Percentiles rank a stretch among this genome's conserved stretches.
Conservation (phyloP, 2,113 vertebrate genomes). For the Notarius lentiginosus region DNA sequence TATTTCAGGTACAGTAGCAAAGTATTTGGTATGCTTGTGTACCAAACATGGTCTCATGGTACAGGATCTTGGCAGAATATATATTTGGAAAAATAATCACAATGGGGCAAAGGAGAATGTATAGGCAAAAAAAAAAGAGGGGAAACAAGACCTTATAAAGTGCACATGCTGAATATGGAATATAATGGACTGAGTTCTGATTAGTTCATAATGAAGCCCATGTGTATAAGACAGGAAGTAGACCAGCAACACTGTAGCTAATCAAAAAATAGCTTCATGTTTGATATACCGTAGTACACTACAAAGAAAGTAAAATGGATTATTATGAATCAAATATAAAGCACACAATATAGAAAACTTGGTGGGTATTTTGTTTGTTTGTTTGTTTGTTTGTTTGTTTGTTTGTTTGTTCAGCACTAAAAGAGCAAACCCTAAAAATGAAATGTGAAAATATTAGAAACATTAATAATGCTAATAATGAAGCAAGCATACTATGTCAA, state of each 20-base stretch:
- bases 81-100: too few relatives aligned
- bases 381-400: neutral
- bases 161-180: too few relatives aligned
- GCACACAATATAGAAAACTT: neutral
- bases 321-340: neutral
- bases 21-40: neutral
- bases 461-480: neutral
- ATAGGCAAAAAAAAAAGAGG: too few relatives aligned
- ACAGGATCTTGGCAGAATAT: neutral
- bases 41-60: neutral
- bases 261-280: too few relatives aligned
- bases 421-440: neutral
- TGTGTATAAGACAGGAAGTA: too few relatives aligned
- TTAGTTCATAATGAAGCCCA: too few relatives aligned
- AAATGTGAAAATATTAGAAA: neutral
- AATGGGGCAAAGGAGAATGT: too few relatives aligned
- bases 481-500: neutral
- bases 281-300: neutral
- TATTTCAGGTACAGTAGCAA: neutral
- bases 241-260: too few relatives aligned
- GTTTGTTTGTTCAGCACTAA: neutral
- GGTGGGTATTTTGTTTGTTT: neutral
- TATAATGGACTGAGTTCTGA: too few relatives aligned
- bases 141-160: too few relatives aligned
- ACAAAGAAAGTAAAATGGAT: neutral